phyloP scores from a whole-genome alignment of 2,113 vertebrate genomes.

The Myxocyprinus asiaticus region DNA sequence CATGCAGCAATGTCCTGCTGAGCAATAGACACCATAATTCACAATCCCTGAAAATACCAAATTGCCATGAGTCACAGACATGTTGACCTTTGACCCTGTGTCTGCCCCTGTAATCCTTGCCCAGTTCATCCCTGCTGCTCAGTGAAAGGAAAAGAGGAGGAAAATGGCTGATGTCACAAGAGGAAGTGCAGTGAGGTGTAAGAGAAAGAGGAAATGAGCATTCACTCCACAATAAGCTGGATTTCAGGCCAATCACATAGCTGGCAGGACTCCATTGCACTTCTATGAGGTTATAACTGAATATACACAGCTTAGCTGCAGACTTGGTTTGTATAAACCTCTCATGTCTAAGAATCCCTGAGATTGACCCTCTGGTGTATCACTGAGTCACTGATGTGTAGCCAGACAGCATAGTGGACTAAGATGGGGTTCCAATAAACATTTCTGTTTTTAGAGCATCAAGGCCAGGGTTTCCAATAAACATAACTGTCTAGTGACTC shows the following conservation, averaged over 20 bases:
- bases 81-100: constrained; percentile 62
- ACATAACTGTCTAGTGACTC: background rate
- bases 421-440: constrained; percentile 19
- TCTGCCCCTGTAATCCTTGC: constrained; percentile 64
- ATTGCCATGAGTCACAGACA: constrained; percentile 53
- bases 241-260: constrained; percentile 65
- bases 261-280: constrained; percentile 54
- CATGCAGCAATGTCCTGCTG: constrained; percentile 30
- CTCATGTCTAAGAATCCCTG: constrained; percentile 18
- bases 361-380: constrained; percentile 47
- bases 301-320: constrained; percentile 58
- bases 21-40: constrained; percentile 42
- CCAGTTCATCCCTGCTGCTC: constrained; percentile 35
- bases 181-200: constrained; percentile 66
- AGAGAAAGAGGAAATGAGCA: constrained; percentile 76
- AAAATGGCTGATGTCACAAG: constrained; percentile 39
- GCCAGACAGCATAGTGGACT: constrained; percentile 18
- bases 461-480: background rate
- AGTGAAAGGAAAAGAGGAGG: constrained; percentile 35
- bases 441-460: background rate
- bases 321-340: background rate
- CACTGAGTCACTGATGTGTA: constrained; percentile 22
- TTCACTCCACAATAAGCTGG: constrained; percentile 63
- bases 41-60: constrained; percentile 45
- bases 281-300: constrained; percentile 43